phyloP scores from a whole-genome alignment of 2,888 invertebrate genomes.

The Drosophila lutescens region DNA sequence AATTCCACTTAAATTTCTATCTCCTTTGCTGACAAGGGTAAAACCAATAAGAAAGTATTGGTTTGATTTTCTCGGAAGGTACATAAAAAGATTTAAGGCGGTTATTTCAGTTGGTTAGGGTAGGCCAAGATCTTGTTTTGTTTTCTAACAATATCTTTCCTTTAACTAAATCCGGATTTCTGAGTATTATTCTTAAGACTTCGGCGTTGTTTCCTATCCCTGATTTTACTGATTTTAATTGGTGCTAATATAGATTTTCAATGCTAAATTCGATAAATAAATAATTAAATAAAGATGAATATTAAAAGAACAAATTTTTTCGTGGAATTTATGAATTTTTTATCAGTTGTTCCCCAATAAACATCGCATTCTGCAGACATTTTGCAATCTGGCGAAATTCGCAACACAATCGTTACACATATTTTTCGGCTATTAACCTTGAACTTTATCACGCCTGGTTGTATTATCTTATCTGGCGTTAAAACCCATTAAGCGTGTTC shows the following conservation, averaged over 20 bases:
- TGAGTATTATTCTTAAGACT: not conserved
- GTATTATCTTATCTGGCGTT: slow-evolving; percentile 62
- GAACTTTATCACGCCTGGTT: slow-evolving; percentile 61
- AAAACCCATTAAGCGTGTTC: slow-evolving; percentile 43
- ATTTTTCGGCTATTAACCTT: slow-evolving; percentile 66
- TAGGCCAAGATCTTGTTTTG: slow-evolving; percentile 11
- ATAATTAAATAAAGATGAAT: not conserved
- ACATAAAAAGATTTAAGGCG: not conserved
- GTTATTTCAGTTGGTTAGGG: not conserved
- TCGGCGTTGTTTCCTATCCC: too few relatives aligned
- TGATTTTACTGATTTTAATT: too few relatives aligned
- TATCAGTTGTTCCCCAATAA: not conserved
- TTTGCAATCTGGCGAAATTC: slow-evolving; percentile 35
- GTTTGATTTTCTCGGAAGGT: not conserved
- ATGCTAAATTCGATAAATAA: not conserved
- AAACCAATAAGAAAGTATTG: slow-evolving; percentile 24
- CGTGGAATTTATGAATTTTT: not conserved
- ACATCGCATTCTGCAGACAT: slow-evolving; percentile 6
- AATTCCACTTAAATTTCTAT: not conserved
- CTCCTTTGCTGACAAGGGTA: not conserved
- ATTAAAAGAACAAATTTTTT: not conserved
- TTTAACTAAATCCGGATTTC: not conserved
- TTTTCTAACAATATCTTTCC: too few relatives aligned
- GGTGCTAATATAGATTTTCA: too few relatives aligned
- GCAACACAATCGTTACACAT: slow-evolving; percentile 37